Percentiles rank a stretch among this genome's conserved stretches.
phyloP scores from a whole-genome alignment of 2,797 vertebrate genomes.

The Pipistrellus kuhlii region DNA sequence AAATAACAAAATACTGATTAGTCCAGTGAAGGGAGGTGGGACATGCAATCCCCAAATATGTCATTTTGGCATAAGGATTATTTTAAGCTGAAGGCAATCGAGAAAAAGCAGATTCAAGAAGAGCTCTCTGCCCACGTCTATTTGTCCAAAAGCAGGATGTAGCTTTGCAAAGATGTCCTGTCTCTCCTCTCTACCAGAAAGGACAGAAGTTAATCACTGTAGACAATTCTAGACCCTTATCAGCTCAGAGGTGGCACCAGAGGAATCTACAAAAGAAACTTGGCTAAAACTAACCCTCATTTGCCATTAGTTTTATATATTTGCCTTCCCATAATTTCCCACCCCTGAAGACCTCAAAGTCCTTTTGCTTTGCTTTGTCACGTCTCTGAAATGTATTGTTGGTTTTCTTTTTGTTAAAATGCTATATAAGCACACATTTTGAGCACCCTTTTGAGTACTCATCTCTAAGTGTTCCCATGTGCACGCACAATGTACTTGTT shows the following conservation, averaged over 20 bases:
- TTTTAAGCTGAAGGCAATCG: slow-evolving; percentile 10
- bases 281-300: neutral
- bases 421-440: neutral
- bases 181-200: neutral
- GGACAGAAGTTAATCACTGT: neutral
- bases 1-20: slow-evolving; percentile 24
- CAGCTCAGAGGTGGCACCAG: neutral
- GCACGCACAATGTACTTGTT: neutral
- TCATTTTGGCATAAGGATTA: neutral
- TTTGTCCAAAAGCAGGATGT: neutral
- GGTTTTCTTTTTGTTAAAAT: neutral
- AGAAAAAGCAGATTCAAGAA: neutral
- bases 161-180: neutral
- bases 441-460: neutral
- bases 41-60: neutral
- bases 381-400: neutral
- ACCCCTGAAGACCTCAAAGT: neutral
- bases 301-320: neutral
- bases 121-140: neutral
- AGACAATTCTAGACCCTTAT: neutral
- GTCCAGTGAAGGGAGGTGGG: neutral
- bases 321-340: neutral
- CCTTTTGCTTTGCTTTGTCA: neutral
- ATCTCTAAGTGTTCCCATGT: neutral
- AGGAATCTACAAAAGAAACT: neutral